Evolutionary conservation across 2,888 invertebrate genomes (phyloP), one percentile per base, ranked within the genome.

Genomic region (Lacanobia oleracea): DNA sequence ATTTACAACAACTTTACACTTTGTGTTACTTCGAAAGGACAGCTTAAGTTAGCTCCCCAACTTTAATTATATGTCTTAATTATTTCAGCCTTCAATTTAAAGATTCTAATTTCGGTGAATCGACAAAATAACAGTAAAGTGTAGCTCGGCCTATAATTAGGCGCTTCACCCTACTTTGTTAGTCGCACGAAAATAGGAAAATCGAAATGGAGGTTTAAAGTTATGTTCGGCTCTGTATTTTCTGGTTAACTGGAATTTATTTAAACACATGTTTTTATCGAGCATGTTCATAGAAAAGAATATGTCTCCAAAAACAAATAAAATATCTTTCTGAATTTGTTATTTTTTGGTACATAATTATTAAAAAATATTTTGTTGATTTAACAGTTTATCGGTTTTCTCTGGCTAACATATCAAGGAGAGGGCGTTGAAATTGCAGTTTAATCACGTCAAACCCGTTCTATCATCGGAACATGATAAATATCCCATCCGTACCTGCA

Each of bases 1-100:
- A 78, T 81, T 81, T 56, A 56, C n/a, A 27, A n/a, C 37, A 77
- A 77, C 62, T 50, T 77, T 81, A 66, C 50, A 77, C 18, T 64
- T 40, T 37, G 51, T 53, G 12, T 57, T 37, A 54, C 16, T 81
- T 57, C 8, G 0, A 27, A 65, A 53, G 5, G 23, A 27, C 8
- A 60, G 45, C 48, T 65, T 54, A 40, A 82, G 14, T 68, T 81
- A 18, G 40, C 43, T 54, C n/a, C 7, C 21, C 50, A 4, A 60
- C 9, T 56, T 63, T 37, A 75, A 59, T 72, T 70, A 56, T 57
- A 53, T 60, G 33, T 40, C 56, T 74, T 66, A 60, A 68, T 79
- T 67, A 67, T 82, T 65, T 51, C 9, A 27, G 40, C 23, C 16
- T 65, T 33, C 0, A 63, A 9, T 27, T 72, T 21, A 21, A 62